phyloP scores from a whole-genome alignment of 2,888 invertebrate species.

The Galerucella calmariensis region DNA sequence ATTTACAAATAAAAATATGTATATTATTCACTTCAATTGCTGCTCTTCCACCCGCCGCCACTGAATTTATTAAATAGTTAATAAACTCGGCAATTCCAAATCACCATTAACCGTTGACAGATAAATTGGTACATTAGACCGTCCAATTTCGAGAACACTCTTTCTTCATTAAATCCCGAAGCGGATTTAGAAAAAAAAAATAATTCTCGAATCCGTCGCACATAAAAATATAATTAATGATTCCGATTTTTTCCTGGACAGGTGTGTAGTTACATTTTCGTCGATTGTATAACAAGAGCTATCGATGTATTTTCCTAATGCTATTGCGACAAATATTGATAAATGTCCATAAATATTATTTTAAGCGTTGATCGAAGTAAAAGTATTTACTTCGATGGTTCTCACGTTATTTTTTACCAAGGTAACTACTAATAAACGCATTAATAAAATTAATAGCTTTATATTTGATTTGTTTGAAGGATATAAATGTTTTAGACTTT shows the following conservation, averaged over 20 bases:
- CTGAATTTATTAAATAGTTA: neutral
- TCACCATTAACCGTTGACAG: neutral
- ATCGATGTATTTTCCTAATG: neutral
- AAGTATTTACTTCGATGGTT: neutral
- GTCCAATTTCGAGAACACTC: neutral
- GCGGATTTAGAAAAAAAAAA: neutral
- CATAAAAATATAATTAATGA: neutral
- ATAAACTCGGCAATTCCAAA: neutral
- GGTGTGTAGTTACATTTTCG: constrained; percentile 1
- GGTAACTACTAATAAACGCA: neutral
- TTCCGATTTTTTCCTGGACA: neutral
- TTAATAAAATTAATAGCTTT: neutral
- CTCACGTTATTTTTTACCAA: neutral
- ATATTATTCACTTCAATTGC: no score
- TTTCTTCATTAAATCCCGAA: neutral
- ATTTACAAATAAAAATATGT: no score
- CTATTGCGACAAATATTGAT: neutral
- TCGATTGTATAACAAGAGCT: neutral
- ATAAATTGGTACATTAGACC: neutral
- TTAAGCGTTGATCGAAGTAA: neutral
- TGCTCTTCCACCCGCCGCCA: neutral
- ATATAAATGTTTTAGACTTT: neutral
- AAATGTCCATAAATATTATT: neutral
- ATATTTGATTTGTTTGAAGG: neutral
- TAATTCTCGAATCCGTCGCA: neutral